A percentile compares a stretch with the other conserved stretches of the same genome.
Conservation (phyloP, 1,140 invertebrate species). For the Neodiprion fabricii region DNA sequence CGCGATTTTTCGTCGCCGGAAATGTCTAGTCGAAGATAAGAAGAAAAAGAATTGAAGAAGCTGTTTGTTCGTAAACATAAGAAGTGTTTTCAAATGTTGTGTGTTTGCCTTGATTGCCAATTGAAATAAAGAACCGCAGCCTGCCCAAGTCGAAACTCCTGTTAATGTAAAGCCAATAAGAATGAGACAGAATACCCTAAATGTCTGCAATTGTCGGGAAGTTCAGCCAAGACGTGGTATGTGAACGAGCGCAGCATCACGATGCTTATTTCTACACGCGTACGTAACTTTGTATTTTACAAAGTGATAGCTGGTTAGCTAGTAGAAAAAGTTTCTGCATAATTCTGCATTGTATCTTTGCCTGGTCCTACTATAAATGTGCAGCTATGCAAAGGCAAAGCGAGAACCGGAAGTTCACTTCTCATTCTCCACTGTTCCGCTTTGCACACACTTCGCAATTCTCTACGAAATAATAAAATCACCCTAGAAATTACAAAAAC, state of each 20-base stretch:
- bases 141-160: too few relatives aligned
- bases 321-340: slow-evolving; percentile 44
- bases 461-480: slow-evolving; percentile 35
- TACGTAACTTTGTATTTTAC: too few relatives aligned
- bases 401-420: slow-evolving; percentile 38
- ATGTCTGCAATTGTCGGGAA: too few relatives aligned
- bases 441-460: slow-evolving; percentile 21
- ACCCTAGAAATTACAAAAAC: slow-evolving; percentile 34
- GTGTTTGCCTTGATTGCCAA: too few relatives aligned
- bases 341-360: slow-evolving; percentile 41
- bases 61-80: too few relatives aligned
- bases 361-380: slow-evolving; percentile 35
- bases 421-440: not conserved
- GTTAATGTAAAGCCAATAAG: too few relatives aligned
- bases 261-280: too few relatives aligned
- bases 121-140: too few relatives aligned
- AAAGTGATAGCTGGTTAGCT: slow-evolving; percentile 7
- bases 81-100: too few relatives aligned
- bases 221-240: too few relatives aligned
- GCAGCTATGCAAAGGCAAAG: slow-evolving; percentile 30
- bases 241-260: too few relatives aligned
- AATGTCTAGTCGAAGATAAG: not conserved
- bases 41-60: not conserved
- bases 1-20: not conserved
- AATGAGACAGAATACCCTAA: too few relatives aligned